Conservation (phyloP, 1,140 invertebrate genomes). For the Cyclina sinensis region DNA sequence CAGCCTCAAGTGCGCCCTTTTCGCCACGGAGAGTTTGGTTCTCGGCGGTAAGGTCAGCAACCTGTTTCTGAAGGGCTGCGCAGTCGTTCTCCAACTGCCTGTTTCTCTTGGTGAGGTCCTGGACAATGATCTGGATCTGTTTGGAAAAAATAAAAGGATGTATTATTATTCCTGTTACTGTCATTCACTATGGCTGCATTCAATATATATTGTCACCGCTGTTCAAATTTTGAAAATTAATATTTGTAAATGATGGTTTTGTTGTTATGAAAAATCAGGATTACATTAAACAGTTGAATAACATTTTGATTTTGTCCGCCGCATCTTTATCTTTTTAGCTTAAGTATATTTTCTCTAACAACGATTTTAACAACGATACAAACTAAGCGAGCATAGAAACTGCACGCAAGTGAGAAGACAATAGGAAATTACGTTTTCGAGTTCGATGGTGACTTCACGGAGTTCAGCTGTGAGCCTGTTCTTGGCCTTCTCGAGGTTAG, state of each 20-base stretch:
- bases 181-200: too few species aligned
- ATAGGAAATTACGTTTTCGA: conserved; percentile 84
- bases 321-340: too few species aligned
- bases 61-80: conserved; percentile 80
- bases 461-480: conserved; percentile 84
- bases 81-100: conserved; percentile 85
- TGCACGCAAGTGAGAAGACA: too few species aligned
- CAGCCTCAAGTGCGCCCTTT: conserved; percentile 83
- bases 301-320: too few species aligned
- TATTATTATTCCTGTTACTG: too few species aligned
- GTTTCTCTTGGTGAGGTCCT: conserved; percentile 85
- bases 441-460: conserved; percentile 85
- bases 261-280: neutral
- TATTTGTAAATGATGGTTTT: neutral
- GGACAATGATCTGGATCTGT: conserved; percentile 84
- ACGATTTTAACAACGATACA: too few species aligned
- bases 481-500: conserved; percentile 85
- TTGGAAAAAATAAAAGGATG: neutral
- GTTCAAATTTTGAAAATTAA: too few species aligned
- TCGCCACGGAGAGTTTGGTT: conserved; percentile 80
- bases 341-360: too few species aligned
- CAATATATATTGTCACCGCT: too few species aligned
- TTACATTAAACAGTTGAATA: too few species aligned
- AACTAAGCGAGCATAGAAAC: too few species aligned
- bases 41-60: conserved; percentile 83